phyloP scores from a whole-genome alignment of 2,888 invertebrate species.

The Elgonia sp. region DNA sequence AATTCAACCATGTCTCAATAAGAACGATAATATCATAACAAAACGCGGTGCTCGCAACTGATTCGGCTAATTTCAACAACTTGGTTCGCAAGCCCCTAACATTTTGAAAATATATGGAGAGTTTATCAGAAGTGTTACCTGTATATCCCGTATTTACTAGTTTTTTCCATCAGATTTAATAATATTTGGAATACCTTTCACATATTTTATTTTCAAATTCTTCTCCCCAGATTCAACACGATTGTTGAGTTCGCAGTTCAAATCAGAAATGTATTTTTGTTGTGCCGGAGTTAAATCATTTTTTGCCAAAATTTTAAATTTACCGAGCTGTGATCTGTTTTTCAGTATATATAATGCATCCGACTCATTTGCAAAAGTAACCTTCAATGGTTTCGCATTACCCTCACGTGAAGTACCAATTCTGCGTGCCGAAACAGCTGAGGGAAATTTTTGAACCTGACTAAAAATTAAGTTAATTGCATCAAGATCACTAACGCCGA shows the following conservation, averaged over 20 bases:
- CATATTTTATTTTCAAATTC: constrained; percentile 2
- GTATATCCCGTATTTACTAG: background rate
- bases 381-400: background rate
- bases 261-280: background rate
- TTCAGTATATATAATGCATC: background rate
- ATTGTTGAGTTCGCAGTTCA: background rate
- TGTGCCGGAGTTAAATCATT: background rate
- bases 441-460: background rate
- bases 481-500: background rate
- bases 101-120: constrained; percentile 19
- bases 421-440: background rate
- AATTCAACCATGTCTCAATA: constrained; percentile 33
- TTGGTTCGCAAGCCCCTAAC: constrained; percentile 20
- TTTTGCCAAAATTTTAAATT: background rate
- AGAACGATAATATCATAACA: constrained; percentile 21
- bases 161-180: constrained; percentile 4
- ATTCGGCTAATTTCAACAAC: background rate
- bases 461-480: background rate
- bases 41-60: background rate
- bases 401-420: background rate
- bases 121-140: no score
- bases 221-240: background rate
- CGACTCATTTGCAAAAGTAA: background rate
- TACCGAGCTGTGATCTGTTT: background rate
- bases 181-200: background rate